Base-by-base conservation (phyloP, 2,113 vertebrate genomes). In the Pseudonaja textilis region DNA sequence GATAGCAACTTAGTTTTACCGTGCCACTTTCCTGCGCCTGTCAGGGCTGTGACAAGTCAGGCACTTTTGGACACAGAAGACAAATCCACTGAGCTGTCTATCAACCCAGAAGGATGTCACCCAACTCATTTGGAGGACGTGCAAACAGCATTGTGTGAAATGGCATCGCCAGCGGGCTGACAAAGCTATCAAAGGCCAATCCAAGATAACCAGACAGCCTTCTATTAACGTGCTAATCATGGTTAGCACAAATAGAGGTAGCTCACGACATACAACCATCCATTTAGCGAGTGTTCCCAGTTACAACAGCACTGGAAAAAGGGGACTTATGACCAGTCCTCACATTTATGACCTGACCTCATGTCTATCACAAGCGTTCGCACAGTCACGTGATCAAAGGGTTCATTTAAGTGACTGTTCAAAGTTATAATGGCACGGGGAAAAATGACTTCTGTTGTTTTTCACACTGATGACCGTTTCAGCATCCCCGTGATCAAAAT, bases 31-130 rank as follows among this genome's bases (percentile, higher is more conserved):
- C 55, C 6, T 0, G 52, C 20, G 54, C 42, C 54, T 85, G 64
- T 47, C 16, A 20, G 74, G 69, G 59, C 54, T 25, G 56, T 89
- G 91, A 89, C 34, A 56, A 89, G n/a, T 12, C 6, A 34, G 22
- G 2, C 34, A 20, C 59, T 89, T n/a, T 14, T 2, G 5, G 25
- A 64, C 11, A 8, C 10, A 47, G 25, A 64, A 20, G n/a, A 54
- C 14, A 12, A 25, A 54, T 85, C 3, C 2, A 39, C 56, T 22
- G 54, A 52, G 1, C 26, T 64, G 81, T 6, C 88, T 16, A 3
- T 93, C 93, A 89, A 64, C 45, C 88, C 18, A 29, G 55, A 47
- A 45, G 26, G 29, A 88, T 57, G 56, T 90, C 88, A 87, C 93
- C 54, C 52, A 87, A 4, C 50, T 22, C 87, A 34, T 54, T 90